Percentiles rank a stretch among this genome's conserved stretches.
These are phyloP conservation scores for Pogonomyrmex barbatus DNA, from an alignment of 1,140 invertebrate species.

Conservation along the genomic window DNA sequence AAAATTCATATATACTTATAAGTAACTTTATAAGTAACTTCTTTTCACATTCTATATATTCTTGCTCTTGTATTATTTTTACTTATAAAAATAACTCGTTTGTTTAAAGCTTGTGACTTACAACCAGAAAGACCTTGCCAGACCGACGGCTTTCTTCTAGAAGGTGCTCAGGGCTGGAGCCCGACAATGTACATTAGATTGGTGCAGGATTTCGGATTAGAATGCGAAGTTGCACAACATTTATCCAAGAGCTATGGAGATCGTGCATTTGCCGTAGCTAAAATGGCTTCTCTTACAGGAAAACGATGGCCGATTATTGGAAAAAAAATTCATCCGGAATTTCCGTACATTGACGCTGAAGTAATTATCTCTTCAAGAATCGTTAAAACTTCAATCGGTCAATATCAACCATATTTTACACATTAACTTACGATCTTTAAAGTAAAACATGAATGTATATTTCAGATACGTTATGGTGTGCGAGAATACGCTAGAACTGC, in stretches of 20 bases:
- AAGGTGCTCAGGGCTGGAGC: slow-evolving; percentile 98
- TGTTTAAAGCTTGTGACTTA: slow-evolving; percentile 89
- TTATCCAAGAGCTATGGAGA: slow-evolving; percentile 98
- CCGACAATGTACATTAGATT: slow-evolving; percentile 99
- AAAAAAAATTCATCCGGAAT: slow-evolving; percentile 97
- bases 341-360: slow-evolving; percentile 99
- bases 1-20: background rate
- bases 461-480: slow-evolving; percentile 94
- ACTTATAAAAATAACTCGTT: background rate
- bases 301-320: slow-evolving; percentile 99
- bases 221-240: slow-evolving; percentile 98
- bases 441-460: slow-evolving; percentile 42
- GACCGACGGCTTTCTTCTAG: slow-evolving; percentile 96
- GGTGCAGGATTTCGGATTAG: slow-evolving; percentile 96
- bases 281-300: slow-evolving; percentile 97
- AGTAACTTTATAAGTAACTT: background rate
- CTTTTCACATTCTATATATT: slow-evolving; percentile 12
- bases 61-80: background rate
- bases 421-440: too few relatives aligned
- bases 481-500: slow-evolving; percentile 98
- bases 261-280: slow-evolving; percentile 98
- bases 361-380: slow-evolving; percentile 85
- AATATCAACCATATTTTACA: too few relatives aligned
- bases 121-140: slow-evolving; percentile 90
- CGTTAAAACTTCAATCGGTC: slow-evolving; percentile 28